Evolutionary conservation across 1,140 invertebrate genomes (phyloP).

Genomic region (Lanistes nyassanus): DNA sequence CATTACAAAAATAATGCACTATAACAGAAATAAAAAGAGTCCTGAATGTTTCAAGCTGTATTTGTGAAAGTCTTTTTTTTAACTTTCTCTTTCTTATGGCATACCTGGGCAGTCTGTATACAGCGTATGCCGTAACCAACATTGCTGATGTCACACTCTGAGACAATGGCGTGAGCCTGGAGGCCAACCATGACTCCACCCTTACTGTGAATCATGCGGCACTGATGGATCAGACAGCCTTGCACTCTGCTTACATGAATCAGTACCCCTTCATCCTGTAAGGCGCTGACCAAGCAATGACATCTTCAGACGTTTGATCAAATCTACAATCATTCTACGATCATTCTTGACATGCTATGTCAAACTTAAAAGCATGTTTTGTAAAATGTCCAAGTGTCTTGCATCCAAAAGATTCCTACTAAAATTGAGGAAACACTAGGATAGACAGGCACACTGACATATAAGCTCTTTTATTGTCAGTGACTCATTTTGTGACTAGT

Average conservation of each 20-base stretch:
- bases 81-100: too few species aligned
- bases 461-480: too few species aligned
- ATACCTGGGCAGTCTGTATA: slow-evolving; percentile 55
- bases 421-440: too few species aligned
- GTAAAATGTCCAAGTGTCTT: too few species aligned
- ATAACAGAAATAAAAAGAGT: too few species aligned
- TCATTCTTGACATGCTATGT: neutral
- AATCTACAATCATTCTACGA: too few species aligned
- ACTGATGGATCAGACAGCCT: slow-evolving; percentile 54
- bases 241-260: slow-evolving; percentile 37
- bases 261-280: slow-evolving; percentile 22
- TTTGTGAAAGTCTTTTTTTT: too few species aligned
- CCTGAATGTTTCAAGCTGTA: too few species aligned
- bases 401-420: too few species aligned
- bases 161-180: slow-evolving; percentile 54
- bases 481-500: too few species aligned
- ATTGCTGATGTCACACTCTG: slow-evolving; percentile 54
- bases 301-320: neutral
- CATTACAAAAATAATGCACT: too few species aligned
- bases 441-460: too few species aligned
- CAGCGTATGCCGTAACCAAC: slow-evolving; percentile 55
- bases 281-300: neutral
- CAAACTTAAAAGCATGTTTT: neutral
- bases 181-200: slow-evolving; percentile 54
- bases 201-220: slow-evolving; percentile 55